These are phyloP conservation scores for Polymixis flavicincta DNA, from an alignment of 2,888 invertebrate species.

Conservation along the genomic window DNA sequence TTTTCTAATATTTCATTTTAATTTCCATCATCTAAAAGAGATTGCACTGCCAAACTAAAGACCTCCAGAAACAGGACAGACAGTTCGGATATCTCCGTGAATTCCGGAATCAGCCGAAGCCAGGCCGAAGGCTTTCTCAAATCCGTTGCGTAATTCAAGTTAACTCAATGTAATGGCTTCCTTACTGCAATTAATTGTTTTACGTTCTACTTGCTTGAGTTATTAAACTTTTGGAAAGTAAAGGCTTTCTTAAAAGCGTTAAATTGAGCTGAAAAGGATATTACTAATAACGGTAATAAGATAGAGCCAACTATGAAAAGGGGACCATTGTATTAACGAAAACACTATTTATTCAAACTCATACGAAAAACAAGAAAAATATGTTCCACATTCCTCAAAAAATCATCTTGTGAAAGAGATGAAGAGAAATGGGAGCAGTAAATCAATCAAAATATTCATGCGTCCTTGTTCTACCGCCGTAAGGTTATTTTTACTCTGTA, in stretches of 20 bases:
- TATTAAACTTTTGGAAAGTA: constrained; percentile 32
- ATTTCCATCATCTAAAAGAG: constrained; percentile 46
- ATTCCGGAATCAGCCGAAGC: constrained; percentile 50
- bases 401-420: constrained; percentile 17
- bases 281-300: constrained; percentile 1
- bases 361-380: constrained; percentile 11
- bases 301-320: not conserved
- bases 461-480: constrained; percentile 36
- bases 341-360: constrained; percentile 20
- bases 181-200: constrained; percentile 52
- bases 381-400: constrained; percentile 11
- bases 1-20: constrained; percentile 40
- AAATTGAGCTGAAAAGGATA: constrained; percentile 13
- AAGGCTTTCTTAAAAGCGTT: not conserved
- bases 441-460: constrained; percentile 59
- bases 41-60: constrained; percentile 28
- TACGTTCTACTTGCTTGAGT: constrained; percentile 32
- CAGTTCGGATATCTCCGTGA: constrained; percentile 42
- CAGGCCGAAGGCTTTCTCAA: constrained; percentile 52
- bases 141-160: constrained; percentile 52
- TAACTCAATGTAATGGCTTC: constrained; percentile 41
- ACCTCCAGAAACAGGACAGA: constrained; percentile 47
- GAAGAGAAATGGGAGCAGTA: constrained; percentile 33
- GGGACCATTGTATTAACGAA: not conserved
- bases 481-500: constrained; percentile 49